phyloP scores from a whole-genome alignment of 2,113 vertebrate genomes.

The Tauraco erythrolophus region DNA sequence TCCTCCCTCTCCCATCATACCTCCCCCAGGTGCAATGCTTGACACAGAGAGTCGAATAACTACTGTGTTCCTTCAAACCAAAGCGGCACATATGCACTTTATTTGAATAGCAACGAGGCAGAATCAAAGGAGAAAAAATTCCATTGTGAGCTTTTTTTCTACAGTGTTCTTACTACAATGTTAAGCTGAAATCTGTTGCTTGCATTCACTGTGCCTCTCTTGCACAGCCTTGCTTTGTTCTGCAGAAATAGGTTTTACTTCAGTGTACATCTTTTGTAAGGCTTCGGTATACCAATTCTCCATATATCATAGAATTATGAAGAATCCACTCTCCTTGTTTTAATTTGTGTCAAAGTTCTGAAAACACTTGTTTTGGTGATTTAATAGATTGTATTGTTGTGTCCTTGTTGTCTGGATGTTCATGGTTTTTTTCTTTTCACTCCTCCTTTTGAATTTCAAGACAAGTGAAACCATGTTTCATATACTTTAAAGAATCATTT shows the following conservation, averaged over 20 bases:
- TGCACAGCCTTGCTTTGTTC: background rate
- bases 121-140: background rate
- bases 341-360: background rate
- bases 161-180: background rate
- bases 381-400: background rate
- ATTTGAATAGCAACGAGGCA: slow-evolving; percentile 6
- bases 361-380: background rate
- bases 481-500: background rate
- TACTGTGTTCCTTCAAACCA: background rate
- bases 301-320: background rate
- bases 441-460: background rate
- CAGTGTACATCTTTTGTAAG: background rate
- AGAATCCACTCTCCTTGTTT: background rate
- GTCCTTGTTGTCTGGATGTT: background rate
- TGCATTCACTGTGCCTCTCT: background rate
- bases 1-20: background rate
- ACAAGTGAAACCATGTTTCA: background rate
- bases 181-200: slow-evolving; percentile 4
- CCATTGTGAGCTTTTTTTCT: background rate
- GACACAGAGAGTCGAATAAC: background rate
- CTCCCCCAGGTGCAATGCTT: background rate
- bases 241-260: background rate
- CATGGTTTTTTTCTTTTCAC: background rate
- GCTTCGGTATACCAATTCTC: background rate
- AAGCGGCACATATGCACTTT: background rate